phyloP scores from a whole-genome alignment of 2,797 vertebrate genomes.

The Molothrus aeneus region DNA sequence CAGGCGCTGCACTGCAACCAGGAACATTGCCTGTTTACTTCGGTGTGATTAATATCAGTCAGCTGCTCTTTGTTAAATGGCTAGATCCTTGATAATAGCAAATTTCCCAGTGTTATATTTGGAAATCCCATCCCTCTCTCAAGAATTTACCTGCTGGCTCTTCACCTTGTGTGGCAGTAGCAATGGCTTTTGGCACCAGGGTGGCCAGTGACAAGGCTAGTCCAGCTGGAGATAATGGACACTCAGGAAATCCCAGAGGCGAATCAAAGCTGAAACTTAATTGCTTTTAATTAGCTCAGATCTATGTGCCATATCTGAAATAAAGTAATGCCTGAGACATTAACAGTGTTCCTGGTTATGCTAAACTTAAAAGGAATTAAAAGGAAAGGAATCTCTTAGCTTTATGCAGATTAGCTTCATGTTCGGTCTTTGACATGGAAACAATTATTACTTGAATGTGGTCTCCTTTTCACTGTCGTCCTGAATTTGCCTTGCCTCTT shows the following conservation, averaged over 20 bases:
- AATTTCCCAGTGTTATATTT: constrained; percentile 28
- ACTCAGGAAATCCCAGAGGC: not conserved
- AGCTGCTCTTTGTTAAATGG: constrained; percentile 9
- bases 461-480: constrained; percentile 58
- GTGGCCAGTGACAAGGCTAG: not conserved
- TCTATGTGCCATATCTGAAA: not conserved
- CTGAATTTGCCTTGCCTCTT: constrained; percentile 38
- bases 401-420: not conserved
- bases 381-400: not conserved
- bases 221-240: not conserved
- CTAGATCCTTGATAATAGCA: constrained; percentile 22
- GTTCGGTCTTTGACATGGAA: not conserved
- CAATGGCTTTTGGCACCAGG: not conserved
- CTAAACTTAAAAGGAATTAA: not conserved
- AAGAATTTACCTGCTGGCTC: constrained; percentile 19
- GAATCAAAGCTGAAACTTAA: not conserved
- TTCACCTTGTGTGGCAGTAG: not conserved
- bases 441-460: constrained; percentile 26
- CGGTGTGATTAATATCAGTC: constrained; percentile 35
- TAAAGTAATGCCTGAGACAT: not conserved
- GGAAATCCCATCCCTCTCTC: not conserved
- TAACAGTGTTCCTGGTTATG: not conserved
- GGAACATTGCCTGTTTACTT: not conserved
- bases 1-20: not conserved
- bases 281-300: not conserved